Percentiles rank a stretch among this genome's conserved stretches.
Conservation (phyloP, 2,888 invertebrate genomes). For the Cacoxenus indagator region DNA sequence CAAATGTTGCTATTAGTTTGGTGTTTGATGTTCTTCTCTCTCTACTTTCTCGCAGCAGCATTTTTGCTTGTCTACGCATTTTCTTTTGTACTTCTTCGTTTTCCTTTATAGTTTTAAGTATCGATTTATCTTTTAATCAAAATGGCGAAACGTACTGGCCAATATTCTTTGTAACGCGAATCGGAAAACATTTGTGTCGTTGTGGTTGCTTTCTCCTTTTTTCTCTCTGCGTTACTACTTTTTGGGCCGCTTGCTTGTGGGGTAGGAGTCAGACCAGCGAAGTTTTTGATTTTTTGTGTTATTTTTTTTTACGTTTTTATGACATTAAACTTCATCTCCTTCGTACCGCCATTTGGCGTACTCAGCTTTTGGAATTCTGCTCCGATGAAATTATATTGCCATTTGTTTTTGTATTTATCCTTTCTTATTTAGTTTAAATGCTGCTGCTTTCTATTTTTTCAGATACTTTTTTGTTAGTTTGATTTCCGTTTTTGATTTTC, state of each 20-base stretch:
- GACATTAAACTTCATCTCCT: neutral
- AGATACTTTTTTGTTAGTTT: slow-evolving; percentile 24
- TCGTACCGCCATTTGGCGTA: neutral
- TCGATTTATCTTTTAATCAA: neutral
- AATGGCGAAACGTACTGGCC: too few species aligned
- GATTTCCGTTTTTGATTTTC: slow-evolving; percentile 23
- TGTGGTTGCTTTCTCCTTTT: slow-evolving; percentile 32
- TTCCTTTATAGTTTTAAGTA: slow-evolving; percentile 16
- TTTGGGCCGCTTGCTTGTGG: too few species aligned
- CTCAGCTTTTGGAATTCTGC: slow-evolving; percentile 16
- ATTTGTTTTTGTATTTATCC: slow-evolving; percentile 11
- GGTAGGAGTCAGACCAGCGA: too few species aligned
- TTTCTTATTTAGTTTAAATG: slow-evolving; percentile 46
- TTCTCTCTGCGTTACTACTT: too few species aligned
- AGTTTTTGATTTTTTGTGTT: neutral
- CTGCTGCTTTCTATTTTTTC: slow-evolving; percentile 25
- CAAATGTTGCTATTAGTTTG: slow-evolving; percentile 29
- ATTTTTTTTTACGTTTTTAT: slow-evolving; percentile 13
- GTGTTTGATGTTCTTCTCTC: slow-evolving; percentile 11
- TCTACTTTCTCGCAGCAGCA: slow-evolving; percentile 35
- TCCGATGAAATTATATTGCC: slow-evolving; percentile 2
- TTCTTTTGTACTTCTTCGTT: neutral
- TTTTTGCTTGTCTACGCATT: slow-evolving; percentile 39
- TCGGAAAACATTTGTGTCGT: neutral
- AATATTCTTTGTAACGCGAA: neutral